Conservation (phyloP, 2,888 invertebrate species). For the Noctua fimbriata region DNA sequence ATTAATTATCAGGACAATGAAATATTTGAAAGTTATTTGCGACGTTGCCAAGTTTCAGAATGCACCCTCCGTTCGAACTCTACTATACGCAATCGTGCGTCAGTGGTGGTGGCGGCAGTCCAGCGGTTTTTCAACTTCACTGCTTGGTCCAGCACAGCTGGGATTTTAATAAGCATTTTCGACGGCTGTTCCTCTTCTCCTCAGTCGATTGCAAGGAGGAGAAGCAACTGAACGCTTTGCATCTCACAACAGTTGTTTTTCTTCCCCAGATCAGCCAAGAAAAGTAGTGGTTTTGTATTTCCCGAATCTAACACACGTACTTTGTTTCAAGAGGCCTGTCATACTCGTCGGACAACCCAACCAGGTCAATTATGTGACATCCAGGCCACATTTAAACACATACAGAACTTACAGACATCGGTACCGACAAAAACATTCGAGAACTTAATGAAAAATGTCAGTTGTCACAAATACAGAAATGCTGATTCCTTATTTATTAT, state of each 20-base stretch:
- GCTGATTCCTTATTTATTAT: slow-evolving; percentile 67
- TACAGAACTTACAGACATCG: slow-evolving; percentile 58
- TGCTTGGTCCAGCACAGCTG: too few species aligned
- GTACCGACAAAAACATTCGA: slow-evolving; percentile 68
- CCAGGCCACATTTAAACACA: slow-evolving; percentile 69
- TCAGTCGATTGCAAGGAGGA: slow-evolving; percentile 44
- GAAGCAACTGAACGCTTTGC: slow-evolving; percentile 50
- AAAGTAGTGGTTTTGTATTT: slow-evolving; percentile 55
- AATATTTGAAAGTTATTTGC: background rate
- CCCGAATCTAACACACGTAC: slow-evolving; percentile 66
- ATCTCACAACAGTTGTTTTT: slow-evolving; percentile 54
- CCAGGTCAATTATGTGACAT: slow-evolving; percentile 73
- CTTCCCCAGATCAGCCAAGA: slow-evolving; percentile 55
- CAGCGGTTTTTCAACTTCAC: too few species aligned
- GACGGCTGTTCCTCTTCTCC: slow-evolving; percentile 21
- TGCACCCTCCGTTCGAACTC: background rate
- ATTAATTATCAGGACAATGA: background rate
- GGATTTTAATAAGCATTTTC: background rate
- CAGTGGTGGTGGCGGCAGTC: too few species aligned
- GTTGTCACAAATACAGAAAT: slow-evolving; percentile 70
- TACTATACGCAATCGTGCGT: too few species aligned
- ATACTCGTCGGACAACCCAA: slow-evolving; percentile 59
- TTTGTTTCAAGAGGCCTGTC: slow-evolving; percentile 83
- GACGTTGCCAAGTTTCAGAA: background rate
- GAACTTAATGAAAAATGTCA: slow-evolving; percentile 68